Evolutionary conservation across 2,113 vertebrate genomes (phyloP), one percentile per base, ranked within the genome.

Genomic region (Albula goreensis): DNA sequence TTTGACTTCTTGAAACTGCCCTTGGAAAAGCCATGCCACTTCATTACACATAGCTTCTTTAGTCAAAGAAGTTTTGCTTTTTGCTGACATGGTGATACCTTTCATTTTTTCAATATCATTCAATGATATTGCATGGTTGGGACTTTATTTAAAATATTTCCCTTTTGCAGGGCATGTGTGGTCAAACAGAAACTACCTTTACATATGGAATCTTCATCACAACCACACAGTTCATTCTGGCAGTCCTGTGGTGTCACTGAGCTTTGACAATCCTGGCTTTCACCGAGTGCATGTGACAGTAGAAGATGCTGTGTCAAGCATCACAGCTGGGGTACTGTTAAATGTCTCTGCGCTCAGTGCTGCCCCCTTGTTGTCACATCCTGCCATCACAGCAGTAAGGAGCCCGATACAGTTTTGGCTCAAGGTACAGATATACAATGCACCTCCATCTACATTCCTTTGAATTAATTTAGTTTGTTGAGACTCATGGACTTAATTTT

Each of bases 171-270:
- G 84, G 79, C 66, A 83, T 56, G 13, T 89, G 25, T 85, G 74
- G 84, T 80, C 63, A 83, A 74, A 70, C 56, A 80, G 83, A 88
- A 86, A 86, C 60, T 88, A 85, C 63, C 80, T 78, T 50, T 89
- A 88, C 53, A 85, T 60, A 19, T 89, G 89, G 89, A 82, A 60
- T 25, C 84, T 89, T 51, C 85, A 50, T 25, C 57, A 88, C n/a
- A 85, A 88, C 70, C 81, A 49, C 8, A 83, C 81, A 19, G n/a
- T 88, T 53, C 31, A 25, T 41, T 82, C 83, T 56, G 83, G 85
- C 51, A 88, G 80, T 78, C 87, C 87, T 49, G 51, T 87, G 31
- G 50, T 88, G 10, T 80, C 51, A 31, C 82, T 84, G 83, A 88
- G 80, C 22, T 88, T 85, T 51, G 31, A 66, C n/a, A 52, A 89